Percentiles rank a stretch among this genome's conserved stretches.
These are phyloP conservation scores for Ophiothrix spiculata DNA, from an alignment of 35 echinoderm and acorn worm genomes.

Conservation along the genomic window DNA sequence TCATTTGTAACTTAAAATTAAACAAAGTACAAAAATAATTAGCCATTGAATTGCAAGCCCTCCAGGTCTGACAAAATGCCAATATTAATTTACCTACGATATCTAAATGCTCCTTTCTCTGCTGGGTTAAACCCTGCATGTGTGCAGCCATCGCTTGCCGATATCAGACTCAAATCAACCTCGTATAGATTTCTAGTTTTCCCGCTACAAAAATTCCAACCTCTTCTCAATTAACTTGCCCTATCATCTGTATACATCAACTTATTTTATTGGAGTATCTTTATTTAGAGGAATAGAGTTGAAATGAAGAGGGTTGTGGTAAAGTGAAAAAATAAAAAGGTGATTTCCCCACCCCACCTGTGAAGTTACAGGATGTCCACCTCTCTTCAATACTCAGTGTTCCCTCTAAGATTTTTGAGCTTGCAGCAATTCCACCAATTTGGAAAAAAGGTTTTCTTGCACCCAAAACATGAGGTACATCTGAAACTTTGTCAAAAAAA, in stretches of 20 bases:
- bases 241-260: not conserved
- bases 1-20: not conserved
- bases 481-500: no score
- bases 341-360: no score
- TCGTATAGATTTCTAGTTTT: not conserved
- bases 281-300: no score
- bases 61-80: not conserved
- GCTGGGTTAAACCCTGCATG: not conserved
- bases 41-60: not conserved
- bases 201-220: not conserved
- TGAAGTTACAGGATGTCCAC: no score
- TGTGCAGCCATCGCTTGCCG: not conserved
- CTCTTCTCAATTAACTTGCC: not conserved
- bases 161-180: not conserved
- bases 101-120: not conserved
- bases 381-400: no score
- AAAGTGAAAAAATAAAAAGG: no score
- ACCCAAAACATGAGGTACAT: no score
- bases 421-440: no score
- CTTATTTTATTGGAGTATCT: not conserved
- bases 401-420: no score
- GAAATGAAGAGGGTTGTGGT: no score
- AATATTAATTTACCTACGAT: constrained; percentile 9
- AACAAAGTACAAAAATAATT: constrained; percentile 10
- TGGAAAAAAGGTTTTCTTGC: no score